Percentiles rank a stretch among this genome's conserved stretches.
These are phyloP conservation scores for Papilio protenor DNA, from an alignment of 2,888 invertebrate genomes.

Conservation along the genomic window DNA sequence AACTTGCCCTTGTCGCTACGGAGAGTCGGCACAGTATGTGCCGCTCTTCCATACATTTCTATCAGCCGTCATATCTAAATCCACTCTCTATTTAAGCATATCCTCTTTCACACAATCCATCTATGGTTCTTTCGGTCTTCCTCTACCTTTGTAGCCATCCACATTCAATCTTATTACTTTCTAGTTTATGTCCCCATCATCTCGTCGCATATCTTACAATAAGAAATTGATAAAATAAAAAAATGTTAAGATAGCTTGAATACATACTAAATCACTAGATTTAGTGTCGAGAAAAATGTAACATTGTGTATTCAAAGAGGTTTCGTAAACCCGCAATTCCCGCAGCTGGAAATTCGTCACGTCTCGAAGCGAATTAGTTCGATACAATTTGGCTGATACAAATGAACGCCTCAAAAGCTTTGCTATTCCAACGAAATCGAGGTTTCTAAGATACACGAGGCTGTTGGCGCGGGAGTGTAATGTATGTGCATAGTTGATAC, in stretches of 20 bases:
- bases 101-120: too few relatives aligned
- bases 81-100: too few relatives aligned
- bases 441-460: conserved; percentile 8
- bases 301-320: conserved; percentile 38
- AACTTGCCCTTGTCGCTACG: too few relatives aligned
- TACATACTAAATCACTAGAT: conserved; percentile 9
- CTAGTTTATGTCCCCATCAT: too few relatives aligned
- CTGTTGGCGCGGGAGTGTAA: neutral
- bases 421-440: conserved; percentile 21
- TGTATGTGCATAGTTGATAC: conserved; percentile 14
- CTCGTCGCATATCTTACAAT: too few relatives aligned
- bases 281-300: conserved; percentile 26
- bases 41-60: too few relatives aligned
- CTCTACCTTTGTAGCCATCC: too few relatives aligned
- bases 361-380: conserved; percentile 35
- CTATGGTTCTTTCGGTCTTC: too few relatives aligned
- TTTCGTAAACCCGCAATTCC: conserved; percentile 29
- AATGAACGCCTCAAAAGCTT: conserved; percentile 33
- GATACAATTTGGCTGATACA: conserved; percentile 38
- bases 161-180: too few relatives aligned
- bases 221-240: neutral
- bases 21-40: too few relatives aligned
- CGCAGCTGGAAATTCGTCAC: conserved; percentile 36
- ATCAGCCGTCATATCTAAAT: too few relatives aligned
- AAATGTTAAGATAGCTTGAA: neutral